Percentiles rank a stretch among this genome's conserved stretches.
Evolutionary conservation across 1,140 invertebrate genomes (phyloP).

Genomic region (Whitmania pigra): DNA sequence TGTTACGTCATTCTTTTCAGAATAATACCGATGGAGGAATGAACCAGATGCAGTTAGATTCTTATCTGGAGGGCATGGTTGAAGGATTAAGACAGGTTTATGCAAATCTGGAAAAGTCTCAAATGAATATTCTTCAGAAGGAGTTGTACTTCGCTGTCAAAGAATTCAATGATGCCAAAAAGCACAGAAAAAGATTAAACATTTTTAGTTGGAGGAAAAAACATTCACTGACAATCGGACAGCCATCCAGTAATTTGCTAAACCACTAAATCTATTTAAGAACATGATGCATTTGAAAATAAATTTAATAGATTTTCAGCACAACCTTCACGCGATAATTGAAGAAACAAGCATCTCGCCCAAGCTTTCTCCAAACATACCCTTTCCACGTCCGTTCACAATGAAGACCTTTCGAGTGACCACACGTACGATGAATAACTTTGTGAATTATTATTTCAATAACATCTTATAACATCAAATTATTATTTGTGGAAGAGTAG

Average conservation of each 20-base stretch:
- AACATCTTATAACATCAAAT: no score
- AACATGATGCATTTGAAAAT: not conserved
- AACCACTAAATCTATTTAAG: slow-evolving; percentile 4
- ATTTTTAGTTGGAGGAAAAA: slow-evolving; percentile 10
- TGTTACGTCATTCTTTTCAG: no score
- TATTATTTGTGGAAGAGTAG: no score
- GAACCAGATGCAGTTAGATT: not conserved
- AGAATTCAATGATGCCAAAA: not conserved
- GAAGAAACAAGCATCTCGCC: not conserved
- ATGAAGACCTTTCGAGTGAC: no score
- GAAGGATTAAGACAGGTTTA: slow-evolving; percentile 1
- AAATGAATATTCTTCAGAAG: not conserved
- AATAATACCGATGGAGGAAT: no score
- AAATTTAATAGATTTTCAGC: not conserved
- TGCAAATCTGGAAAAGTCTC: not conserved
- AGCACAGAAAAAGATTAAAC: not conserved
- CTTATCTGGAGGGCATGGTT: not conserved
- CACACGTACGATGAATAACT: no score
- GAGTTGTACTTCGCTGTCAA: not conserved
- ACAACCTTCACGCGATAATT: not conserved
- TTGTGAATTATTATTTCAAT: no score
- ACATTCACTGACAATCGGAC: not conserved
- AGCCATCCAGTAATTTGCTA: not conserved
- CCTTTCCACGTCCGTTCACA: no score
- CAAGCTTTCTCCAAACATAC: not conserved